Conservation (phyloP, 1,140 invertebrate genomes). For the Centruroides sculpturatus region DNA sequence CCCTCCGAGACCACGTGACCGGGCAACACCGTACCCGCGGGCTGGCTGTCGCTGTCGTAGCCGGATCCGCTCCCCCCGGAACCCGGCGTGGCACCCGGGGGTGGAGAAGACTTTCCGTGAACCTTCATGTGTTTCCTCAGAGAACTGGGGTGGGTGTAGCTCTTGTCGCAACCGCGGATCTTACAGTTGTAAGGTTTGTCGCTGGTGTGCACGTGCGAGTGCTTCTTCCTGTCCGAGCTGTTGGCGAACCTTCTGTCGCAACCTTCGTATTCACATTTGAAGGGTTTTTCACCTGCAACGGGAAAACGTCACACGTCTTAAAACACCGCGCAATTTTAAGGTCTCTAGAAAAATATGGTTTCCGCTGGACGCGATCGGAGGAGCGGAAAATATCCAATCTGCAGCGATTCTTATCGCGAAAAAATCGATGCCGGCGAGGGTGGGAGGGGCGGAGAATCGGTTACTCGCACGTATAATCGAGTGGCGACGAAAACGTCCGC, state of each 20-base stretch:
- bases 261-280: slow-evolving; percentile 91
- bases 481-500: too few species aligned
- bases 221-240: slow-evolving; percentile 96
- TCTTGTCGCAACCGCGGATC: slow-evolving; percentile 90
- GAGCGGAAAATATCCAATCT: too few species aligned
- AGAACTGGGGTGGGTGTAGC: slow-evolving; percentile 96
- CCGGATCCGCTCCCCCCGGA: slow-evolving; percentile 23
- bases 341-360: too few species aligned
- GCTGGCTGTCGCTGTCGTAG: slow-evolving; percentile 22
- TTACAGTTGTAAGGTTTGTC: slow-evolving; percentile 98
- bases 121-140: slow-evolving; percentile 98
- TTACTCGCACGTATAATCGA: too few species aligned
- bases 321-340: too few species aligned
- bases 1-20: too few species aligned
- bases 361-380: too few species aligned
- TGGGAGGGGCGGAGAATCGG: too few species aligned
- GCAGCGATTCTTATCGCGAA: too few species aligned
- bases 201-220: slow-evolving; percentile 95
- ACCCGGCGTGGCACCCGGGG: slow-evolving; percentile 13
- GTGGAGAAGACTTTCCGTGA: slow-evolving; percentile 39
- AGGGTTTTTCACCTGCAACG: slow-evolving; percentile 93
- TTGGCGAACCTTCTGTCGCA: slow-evolving; percentile 96
- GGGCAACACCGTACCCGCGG: too few species aligned
- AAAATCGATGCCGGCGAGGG: too few species aligned
- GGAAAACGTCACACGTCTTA: slow-evolving; percentile 35